Conservation (phyloP, 1,140 invertebrate genomes). For the Chelonus insularis region DNA sequence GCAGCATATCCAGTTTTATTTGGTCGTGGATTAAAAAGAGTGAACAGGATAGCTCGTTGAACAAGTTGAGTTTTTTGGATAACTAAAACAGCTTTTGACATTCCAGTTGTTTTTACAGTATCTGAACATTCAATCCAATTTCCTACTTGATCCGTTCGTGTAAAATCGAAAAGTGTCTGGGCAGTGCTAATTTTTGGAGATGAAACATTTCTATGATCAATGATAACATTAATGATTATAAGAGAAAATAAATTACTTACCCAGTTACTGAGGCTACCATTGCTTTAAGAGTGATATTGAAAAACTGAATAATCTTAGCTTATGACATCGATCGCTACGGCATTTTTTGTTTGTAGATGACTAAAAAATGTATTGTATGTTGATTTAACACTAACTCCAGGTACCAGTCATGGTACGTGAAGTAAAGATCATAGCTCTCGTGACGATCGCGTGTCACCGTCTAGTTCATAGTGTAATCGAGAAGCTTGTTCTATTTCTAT, state of each 20-base stretch:
- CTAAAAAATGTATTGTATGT: not conserved
- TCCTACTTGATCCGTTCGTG: slow-evolving; percentile 32
- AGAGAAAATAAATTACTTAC: slow-evolving; percentile 29
- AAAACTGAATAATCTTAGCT: slow-evolving; percentile 17
- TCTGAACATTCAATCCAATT: slow-evolving; percentile 67
- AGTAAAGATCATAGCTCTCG: not conserved
- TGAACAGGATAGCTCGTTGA: slow-evolving; percentile 68
- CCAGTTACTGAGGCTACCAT: slow-evolving; percentile 37
- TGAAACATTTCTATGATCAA: slow-evolving; percentile 5
- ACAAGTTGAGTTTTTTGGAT: slow-evolving; percentile 63
- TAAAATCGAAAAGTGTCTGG: slow-evolving; percentile 46
- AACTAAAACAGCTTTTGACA: slow-evolving; percentile 65
- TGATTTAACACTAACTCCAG: slow-evolving; percentile 4
- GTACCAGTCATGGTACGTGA: slow-evolving; percentile 18
- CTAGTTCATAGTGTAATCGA: slow-evolving; percentile 25
- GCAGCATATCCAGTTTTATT: slow-evolving; percentile 70
- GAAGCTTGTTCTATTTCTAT: slow-evolving; percentile 23
- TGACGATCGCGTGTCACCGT: slow-evolving; percentile 30
- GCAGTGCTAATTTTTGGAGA: slow-evolving; percentile 28
- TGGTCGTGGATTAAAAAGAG: slow-evolving; percentile 66
- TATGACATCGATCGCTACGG: slow-evolving; percentile 20
- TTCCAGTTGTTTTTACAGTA: slow-evolving; percentile 64
- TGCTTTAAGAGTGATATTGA: slow-evolving; percentile 18
- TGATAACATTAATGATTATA: not conserved
- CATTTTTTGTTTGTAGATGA: slow-evolving; percentile 14